Base-by-base conservation (phyloP, 2,113 vertebrate genomes). In the Archilochus colubris region DNA sequence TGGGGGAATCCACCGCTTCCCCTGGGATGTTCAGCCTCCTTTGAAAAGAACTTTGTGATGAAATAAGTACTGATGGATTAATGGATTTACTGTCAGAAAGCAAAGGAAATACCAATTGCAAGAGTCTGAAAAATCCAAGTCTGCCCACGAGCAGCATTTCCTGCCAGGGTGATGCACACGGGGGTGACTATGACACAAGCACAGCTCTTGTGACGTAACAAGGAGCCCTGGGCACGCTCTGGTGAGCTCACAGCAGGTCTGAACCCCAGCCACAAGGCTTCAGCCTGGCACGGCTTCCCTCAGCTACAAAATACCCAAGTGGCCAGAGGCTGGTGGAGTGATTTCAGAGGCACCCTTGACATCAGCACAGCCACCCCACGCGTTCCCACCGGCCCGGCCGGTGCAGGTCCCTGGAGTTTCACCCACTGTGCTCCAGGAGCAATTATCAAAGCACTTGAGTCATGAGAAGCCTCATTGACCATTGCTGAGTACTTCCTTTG, bases 271-370 rank as follows among this genome's bases (percentile, higher is more conserved):
- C 86, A 8, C 9, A 4, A 75, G 20, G 2, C 61, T 17, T 44
- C 22, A 25, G 75, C 64, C 92, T 89, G 50, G 12, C 7, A 33
- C 53, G 11, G 73, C 24, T 68, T 40, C 92, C 95, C 95, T 85
- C 75, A 30, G 86, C 73, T 55, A 2, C 38, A 57, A 57, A 74
- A 67, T 70, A 17, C 2, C 12, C 20, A 7, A 61, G 63, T 4
- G 1, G 89, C 36, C 61, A 85, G 59, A 54, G 2, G 2, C 90
- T 63, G 30, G 64, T 67, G 96, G 94, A 85, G 87, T 2, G 70
- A 91, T 95, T 96, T 95, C 97, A 97, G 95, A 97, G 96, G 88
- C 54, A 15, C 8, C 61, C 76, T 93, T 93, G 90, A 95, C 94
- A 74, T 94, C 96, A 89, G 89, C 82, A 25, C 20, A 67, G 43